A percentile compares a stretch with the other conserved stretches of the same genome.
These are phyloP conservation scores for Plumapathes pennacea DNA, from an alignment of 92 coral and sea anemone species.

Conservation along the genomic window DNA sequence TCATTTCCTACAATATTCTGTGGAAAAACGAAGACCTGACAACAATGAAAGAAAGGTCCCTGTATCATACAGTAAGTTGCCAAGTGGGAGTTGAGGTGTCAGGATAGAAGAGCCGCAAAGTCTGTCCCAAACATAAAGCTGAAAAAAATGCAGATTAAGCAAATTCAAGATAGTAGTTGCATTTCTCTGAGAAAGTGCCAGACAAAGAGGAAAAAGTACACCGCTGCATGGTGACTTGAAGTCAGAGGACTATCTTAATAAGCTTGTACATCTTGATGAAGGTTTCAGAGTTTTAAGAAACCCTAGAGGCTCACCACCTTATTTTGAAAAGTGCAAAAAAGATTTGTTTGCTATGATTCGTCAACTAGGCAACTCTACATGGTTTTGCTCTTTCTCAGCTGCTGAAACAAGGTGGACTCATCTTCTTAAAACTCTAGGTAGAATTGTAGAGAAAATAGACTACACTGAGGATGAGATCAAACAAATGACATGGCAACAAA, in stretches of 20 bases:
- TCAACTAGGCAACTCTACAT: constrained; percentile 66
- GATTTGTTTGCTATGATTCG: constrained; percentile 75
- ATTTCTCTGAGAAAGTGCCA: constrained; percentile 60
- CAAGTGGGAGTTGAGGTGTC: constrained; percentile 61
- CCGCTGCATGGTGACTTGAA: constrained; percentile 61
- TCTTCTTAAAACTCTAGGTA: constrained; percentile 50
- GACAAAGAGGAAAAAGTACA: constrained; percentile 67
- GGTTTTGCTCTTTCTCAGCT: constrained; percentile 77
- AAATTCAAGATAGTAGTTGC: constrained; percentile 55
- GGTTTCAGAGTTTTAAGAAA: constrained; percentile 73
- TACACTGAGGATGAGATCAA: constrained; percentile 48
- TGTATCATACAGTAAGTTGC: constrained; percentile 48
- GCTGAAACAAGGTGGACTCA: constrained; percentile 79
- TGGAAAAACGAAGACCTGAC: constrained; percentile 41
- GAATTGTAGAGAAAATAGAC: constrained; percentile 50
- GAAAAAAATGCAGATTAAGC: constrained; percentile 69
- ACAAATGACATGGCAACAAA: constrained; percentile 63
- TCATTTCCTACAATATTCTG: constrained; percentile 54
- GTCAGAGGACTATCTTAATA: constrained; percentile 31
- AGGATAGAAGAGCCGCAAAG: constrained; percentile 61
- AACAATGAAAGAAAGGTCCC: constrained; percentile 49
- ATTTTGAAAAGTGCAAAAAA: constrained; percentile 63
- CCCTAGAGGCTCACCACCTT: constrained; percentile 59
- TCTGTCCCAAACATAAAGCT: constrained; percentile 69
- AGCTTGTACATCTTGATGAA: constrained; percentile 69